phyloP scores from a whole-genome alignment of 2,797 vertebrate species.

The Aeoliscus strigatus region DNA sequence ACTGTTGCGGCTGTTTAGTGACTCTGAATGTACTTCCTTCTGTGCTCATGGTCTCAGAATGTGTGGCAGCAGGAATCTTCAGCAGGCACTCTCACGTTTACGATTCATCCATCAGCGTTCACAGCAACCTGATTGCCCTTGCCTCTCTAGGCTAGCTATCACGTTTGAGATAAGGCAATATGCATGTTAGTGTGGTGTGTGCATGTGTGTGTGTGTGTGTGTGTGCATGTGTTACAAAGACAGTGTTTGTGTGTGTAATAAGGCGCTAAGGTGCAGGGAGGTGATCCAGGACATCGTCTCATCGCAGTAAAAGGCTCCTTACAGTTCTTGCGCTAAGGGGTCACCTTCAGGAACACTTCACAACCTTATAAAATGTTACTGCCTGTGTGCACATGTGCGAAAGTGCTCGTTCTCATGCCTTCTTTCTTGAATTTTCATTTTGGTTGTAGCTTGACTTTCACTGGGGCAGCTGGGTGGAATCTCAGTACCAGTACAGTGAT shows the following conservation, averaged over 20 bases:
- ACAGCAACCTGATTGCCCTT: slow-evolving; percentile 30
- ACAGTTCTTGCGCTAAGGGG: slow-evolving; percentile 23
- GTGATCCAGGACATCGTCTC: slow-evolving; percentile 53
- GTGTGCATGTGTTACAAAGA: not conserved
- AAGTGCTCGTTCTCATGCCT: slow-evolving; percentile 5
- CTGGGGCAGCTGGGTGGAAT: slow-evolving; percentile 23
- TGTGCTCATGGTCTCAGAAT: not conserved
- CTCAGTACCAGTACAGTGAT: slow-evolving; percentile 8
- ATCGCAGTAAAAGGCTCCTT: slow-evolving; percentile 58
- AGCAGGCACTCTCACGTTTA: slow-evolving; percentile 8
- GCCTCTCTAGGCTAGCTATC: slow-evolving; percentile 4
- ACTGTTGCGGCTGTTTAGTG: not conserved
- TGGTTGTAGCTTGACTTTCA: slow-evolving; percentile 23
- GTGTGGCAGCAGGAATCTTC: slow-evolving; percentile 4
- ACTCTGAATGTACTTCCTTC: slow-evolving; percentile 5
- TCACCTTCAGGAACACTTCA: slow-evolving; percentile 61
- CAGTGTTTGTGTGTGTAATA: slow-evolving; percentile 14
- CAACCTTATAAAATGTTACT: slow-evolving; percentile 51
- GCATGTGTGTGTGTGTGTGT: slow-evolving; percentile 5
- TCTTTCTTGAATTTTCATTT: slow-evolving; percentile 22
- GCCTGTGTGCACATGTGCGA: slow-evolving; percentile 16
- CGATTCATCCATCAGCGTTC: slow-evolving; percentile 27
- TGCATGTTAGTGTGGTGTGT: slow-evolving; percentile 6
- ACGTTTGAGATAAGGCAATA: slow-evolving; percentile 13
- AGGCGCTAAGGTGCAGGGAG: slow-evolving; percentile 30